Evolutionary conservation across 2,888 invertebrate genomes (phyloP).

Genomic region (Poecilus cupreus): DNA sequence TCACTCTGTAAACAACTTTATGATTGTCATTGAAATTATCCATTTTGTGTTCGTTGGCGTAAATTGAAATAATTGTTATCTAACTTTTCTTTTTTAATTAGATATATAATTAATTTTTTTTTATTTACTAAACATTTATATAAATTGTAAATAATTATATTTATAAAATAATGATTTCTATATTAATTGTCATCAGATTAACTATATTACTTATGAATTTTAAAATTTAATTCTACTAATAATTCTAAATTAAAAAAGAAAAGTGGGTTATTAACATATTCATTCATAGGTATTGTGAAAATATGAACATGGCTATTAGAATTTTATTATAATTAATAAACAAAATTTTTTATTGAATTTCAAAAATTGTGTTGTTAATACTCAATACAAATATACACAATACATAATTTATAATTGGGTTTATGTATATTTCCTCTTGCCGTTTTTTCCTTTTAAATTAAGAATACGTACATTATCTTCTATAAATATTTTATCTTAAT

Average conservation of each 20-base stretch:
- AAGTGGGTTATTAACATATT: not conserved
- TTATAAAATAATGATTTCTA: not conserved
- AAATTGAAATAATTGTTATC: too few relatives aligned
- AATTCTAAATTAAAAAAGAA: not conserved
- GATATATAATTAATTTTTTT: too few relatives aligned
- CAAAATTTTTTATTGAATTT: constrained; percentile 4
- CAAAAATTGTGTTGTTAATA: not conserved
- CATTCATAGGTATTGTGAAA: not conserved
- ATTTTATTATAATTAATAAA: constrained; percentile 18
- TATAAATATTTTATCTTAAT: too few relatives aligned
- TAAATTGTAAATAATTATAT: not conserved
- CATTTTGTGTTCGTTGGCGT: not conserved
- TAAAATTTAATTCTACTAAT: not conserved
- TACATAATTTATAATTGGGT: not conserved
- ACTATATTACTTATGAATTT: not conserved
- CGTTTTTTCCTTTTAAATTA: too few relatives aligned
- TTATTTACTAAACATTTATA: too few relatives aligned
- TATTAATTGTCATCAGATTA: not conserved
- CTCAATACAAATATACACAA: constrained; percentile 10
- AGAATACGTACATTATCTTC: too few relatives aligned
- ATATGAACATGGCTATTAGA: not conserved
- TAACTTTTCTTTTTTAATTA: too few relatives aligned
- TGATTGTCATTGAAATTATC: not conserved
- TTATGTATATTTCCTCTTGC: not conserved
- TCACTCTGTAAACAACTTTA: not conserved